Base-by-base conservation (phyloP, 53 echinoderm and acorn worm species). In the Temnopleurus reevesii region DNA sequence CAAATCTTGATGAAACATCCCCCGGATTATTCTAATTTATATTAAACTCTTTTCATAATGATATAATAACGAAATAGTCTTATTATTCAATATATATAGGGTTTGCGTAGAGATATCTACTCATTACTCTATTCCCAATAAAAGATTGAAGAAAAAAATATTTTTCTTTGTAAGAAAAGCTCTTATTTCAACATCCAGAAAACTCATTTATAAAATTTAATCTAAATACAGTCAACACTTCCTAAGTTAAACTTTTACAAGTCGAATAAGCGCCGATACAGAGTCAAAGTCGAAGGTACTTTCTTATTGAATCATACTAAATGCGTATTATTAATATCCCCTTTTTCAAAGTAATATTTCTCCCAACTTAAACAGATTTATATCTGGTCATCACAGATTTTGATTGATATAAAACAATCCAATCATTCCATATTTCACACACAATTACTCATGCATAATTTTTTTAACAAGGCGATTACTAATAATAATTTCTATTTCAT, bases 401-500 rank as follows among this genome's bases (percentile, higher is more conserved):
- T 63, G 33, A 58, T 27, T 8, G 17, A 33, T 31, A 9, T 13
- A 31, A 63, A 29, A 63, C 15, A 29, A 12, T 63, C 17, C 0
- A 31, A 61, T 28, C 59, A 30, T 15, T 10, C 17, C 13, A 63
- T 18, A 4, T 31, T 12, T 63, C 63, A 63, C 63, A 63, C 63
- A 63, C 63, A 15, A 63, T 63, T 31, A 61, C 5, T 31, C 63
- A 63, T 63, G 63, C 63, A 63, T 63, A 63, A 63, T 63, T 63
- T 33, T n/a, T n/a, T n/a, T n/a, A n/a, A n/a, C 33, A 63, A 63
- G 63, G 63, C 63, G 33, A 33, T 63, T 63, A n/a, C n/a, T n/a
- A n/a, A n/a, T 33, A 2, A 34, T 31, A 33, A 31, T 63, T 63
- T 59, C 59, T 27, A 28, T 9, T 59, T 13, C n/a, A n/a, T n/a